Evolutionary conservation across 2,888 invertebrate species (phyloP).

Genomic region (Leucozona laternaria): DNA sequence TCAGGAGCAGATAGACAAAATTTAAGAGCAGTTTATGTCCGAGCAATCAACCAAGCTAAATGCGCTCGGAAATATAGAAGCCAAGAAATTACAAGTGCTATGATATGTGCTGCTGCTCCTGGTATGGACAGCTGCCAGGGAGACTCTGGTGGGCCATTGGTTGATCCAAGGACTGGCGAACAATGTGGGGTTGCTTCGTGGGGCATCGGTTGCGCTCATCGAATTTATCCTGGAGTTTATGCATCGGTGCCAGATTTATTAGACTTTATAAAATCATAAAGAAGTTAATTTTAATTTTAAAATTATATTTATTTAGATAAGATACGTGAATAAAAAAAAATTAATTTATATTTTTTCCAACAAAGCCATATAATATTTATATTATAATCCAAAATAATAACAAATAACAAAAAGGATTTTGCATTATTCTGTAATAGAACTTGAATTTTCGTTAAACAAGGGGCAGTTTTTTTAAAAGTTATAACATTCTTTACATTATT

Average conservation of each 20-base stretch:
- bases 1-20: neutral
- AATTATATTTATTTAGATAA: too few species aligned
- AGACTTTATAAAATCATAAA: constrained; percentile 3
- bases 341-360: too few species aligned
- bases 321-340: too few species aligned
- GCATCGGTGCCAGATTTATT: constrained; percentile 16
- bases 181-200: constrained; percentile 24
- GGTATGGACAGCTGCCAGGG: constrained; percentile 31
- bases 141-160: constrained; percentile 44
- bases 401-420: too few species aligned
- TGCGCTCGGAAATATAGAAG: neutral
- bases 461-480: too few species aligned
- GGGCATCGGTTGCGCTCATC: constrained; percentile 14
- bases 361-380: too few species aligned
- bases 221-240: constrained; percentile 29
- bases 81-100: neutral
- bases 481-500: too few species aligned
- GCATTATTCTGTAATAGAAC: too few species aligned
- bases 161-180: neutral
- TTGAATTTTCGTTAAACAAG: too few species aligned
- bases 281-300: neutral
- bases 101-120: constrained; percentile 4
- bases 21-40: neutral
- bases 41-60: neutral
- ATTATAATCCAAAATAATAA: too few species aligned